Conservation (phyloP, 2,888 invertebrate genomes). For the Nipponacmea schrenckii region DNA sequence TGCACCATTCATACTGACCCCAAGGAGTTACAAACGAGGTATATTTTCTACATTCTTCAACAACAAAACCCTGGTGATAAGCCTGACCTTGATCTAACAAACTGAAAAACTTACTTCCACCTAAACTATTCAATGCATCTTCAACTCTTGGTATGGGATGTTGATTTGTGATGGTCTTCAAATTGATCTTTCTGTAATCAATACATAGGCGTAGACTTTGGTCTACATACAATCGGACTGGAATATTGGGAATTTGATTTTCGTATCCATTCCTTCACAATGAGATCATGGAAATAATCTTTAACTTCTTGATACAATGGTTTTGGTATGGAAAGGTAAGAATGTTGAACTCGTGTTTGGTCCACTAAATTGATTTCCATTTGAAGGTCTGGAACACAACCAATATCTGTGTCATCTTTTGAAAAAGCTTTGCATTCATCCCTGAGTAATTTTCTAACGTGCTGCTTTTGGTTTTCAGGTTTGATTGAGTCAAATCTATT, state of each 20-base stretch:
- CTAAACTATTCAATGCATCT: slow-evolving; percentile 24
- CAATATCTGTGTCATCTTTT: slow-evolving; percentile 30
- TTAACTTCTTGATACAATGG: slow-evolving; percentile 39
- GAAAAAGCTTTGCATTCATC: slow-evolving; percentile 33
- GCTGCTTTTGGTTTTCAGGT: slow-evolving; percentile 19
- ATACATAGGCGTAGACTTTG: slow-evolving; percentile 26
- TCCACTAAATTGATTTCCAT: slow-evolving; percentile 33
- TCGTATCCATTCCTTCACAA: slow-evolving; percentile 28
- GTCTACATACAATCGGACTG: slow-evolving; percentile 25
- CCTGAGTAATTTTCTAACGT: slow-evolving; percentile 23
- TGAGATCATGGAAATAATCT: slow-evolving; percentile 31
- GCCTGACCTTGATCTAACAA: slow-evolving; percentile 27
- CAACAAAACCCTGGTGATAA: slow-evolving; percentile 30
- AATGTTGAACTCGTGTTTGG: slow-evolving; percentile 26
- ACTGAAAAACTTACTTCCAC: slow-evolving; percentile 27
- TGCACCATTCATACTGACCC: slow-evolving; percentile 28
- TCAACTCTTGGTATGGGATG: slow-evolving; percentile 29
- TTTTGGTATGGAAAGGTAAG: slow-evolving; percentile 31
- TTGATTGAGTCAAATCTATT: slow-evolving; percentile 19
- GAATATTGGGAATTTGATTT: slow-evolving; percentile 27
- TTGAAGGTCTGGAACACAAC: slow-evolving; percentile 27
- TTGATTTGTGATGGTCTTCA: slow-evolving; percentile 21
- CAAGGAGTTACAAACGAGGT: slow-evolving; percentile 31
- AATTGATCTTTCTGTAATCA: slow-evolving; percentile 28
- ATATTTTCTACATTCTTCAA: slow-evolving; percentile 16